A percentile compares a stretch with the other conserved stretches of the same genome.
phyloP scores from a whole-genome alignment of 2,113 vertebrate species.

The Urocynchramus pylzowi region DNA sequence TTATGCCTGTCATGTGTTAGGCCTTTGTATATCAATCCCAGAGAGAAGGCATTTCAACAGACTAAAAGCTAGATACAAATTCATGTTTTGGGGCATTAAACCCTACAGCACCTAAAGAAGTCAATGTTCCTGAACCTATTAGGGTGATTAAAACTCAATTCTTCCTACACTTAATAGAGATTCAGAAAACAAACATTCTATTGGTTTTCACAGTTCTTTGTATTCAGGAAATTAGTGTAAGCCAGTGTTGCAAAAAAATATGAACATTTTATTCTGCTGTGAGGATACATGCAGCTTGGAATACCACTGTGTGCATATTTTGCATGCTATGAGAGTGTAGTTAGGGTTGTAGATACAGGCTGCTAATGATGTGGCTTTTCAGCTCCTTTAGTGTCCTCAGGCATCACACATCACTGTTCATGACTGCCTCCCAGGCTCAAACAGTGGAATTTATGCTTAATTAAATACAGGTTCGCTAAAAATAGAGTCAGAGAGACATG shows the following conservation, averaged over 20 bases:
- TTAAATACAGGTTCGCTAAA: not conserved
- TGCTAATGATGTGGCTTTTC: not conserved
- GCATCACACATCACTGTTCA: not conserved
- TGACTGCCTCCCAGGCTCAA: not conserved
- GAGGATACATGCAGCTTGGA: not conserved
- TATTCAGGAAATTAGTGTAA: not conserved
- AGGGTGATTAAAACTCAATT: not conserved
- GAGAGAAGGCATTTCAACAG: not conserved
- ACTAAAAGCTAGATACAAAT: not conserved
- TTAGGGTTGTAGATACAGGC: not conserved
- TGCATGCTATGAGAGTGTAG: not conserved
- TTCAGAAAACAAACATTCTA: not conserved
- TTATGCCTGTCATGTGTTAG: not conserved
- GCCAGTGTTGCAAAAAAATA: not conserved
- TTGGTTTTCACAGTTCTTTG: not conserved
- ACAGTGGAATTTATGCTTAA: not conserved
- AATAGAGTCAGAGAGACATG: not conserved
- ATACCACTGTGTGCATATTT: not conserved
- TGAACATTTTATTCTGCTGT: not conserved
- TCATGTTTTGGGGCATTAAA: not conserved
- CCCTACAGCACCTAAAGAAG: not conserved
- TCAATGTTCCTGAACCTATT: not conserved
- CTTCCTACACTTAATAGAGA: not conserved
- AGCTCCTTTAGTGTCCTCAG: not conserved
- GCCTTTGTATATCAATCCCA: not conserved